A percentile compares a stretch with the other conserved stretches of the same genome.
phyloP scores from a whole-genome alignment of 1,140 invertebrate species.

The Penaeus chinensis region DNA sequence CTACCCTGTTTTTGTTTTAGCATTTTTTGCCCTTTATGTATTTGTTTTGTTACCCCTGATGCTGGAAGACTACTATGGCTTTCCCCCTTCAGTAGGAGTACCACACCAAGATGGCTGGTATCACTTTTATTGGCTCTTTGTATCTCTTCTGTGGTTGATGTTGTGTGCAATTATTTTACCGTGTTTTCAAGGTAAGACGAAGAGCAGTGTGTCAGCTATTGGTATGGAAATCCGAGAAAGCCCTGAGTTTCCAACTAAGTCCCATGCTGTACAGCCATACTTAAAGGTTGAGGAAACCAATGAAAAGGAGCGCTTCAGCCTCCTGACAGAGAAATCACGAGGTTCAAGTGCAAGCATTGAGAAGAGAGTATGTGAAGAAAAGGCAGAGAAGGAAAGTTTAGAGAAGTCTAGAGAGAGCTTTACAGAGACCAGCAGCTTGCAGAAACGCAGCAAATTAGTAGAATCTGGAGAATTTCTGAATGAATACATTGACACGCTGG shows the following conservation, averaged over 20 bases:
- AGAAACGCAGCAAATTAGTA: conserved; percentile 39
- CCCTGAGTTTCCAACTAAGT: conserved; percentile 12
- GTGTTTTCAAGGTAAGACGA: conserved; percentile 25
- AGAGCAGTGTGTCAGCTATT: not conserved
- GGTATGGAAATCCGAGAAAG: conserved; percentile 26
- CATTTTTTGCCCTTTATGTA: conserved; percentile 46
- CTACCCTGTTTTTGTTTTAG: conserved; percentile 38
- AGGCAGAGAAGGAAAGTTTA: conserved; percentile 38
- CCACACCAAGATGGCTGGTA: conserved; percentile 41
- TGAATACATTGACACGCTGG: conserved; percentile 40
- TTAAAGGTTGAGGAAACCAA: conserved; percentile 33
- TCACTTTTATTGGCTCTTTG: conserved; percentile 46
- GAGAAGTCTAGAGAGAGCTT: conserved; percentile 40
- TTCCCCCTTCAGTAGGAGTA: not conserved
- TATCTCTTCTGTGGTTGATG: conserved; percentile 28
- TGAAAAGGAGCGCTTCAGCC: conserved; percentile 28
- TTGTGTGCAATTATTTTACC: conserved; percentile 41
- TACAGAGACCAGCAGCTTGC: conserved; percentile 7
- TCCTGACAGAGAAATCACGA: conserved; percentile 26
- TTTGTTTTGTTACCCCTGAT: conserved; percentile 34
- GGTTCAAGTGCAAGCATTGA: conserved; percentile 43
- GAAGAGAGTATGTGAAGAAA: conserved; percentile 25
- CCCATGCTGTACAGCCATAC: conserved; percentile 17
- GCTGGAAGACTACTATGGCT: not conserved
- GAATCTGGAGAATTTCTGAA: conserved; percentile 54